These are phyloP conservation scores for Mormyrops attenuatus DNA, from an alignment of 2,797 vertebrate species.

Conservation along the genomic window DNA sequence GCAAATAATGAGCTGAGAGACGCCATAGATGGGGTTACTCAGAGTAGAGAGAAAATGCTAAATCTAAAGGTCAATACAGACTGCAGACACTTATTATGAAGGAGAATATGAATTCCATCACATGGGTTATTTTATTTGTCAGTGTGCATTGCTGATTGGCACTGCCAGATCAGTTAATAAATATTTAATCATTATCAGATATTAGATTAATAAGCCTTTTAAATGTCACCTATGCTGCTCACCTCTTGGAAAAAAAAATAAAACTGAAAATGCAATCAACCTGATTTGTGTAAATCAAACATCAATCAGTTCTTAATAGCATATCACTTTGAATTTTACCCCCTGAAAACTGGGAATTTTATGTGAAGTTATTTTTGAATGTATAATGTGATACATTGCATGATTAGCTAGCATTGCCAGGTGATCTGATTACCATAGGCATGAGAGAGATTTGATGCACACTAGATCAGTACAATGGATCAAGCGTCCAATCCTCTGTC, in stretches of 20 bases:
- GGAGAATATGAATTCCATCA: slow-evolving; percentile 61
- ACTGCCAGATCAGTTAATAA: slow-evolving; percentile 60
- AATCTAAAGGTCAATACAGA: slow-evolving; percentile 70
- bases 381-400: background rate
- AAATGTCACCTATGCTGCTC: slow-evolving; percentile 56
- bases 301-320: background rate
- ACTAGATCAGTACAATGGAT: background rate
- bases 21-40: slow-evolving; percentile 44
- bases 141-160: slow-evolving; percentile 54
- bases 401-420: background rate
- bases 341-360: background rate
- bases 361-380: background rate
- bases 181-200: slow-evolving; percentile 43
- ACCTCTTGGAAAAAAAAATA: slow-evolving; percentile 21
- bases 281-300: background rate
- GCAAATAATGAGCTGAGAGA: slow-evolving; percentile 51
- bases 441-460: background rate
- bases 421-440: background rate
- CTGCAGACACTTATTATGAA: slow-evolving; percentile 62
- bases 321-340: background rate
- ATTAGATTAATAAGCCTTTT: slow-evolving; percentile 45
- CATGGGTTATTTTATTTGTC: slow-evolving; percentile 59
- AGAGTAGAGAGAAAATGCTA: slow-evolving; percentile 46
- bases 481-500: background rate
- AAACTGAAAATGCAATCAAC: background rate